Evolutionary conservation across 2,113 vertebrate genomes (phyloP).

Genomic region (Albula goreensis): DNA sequence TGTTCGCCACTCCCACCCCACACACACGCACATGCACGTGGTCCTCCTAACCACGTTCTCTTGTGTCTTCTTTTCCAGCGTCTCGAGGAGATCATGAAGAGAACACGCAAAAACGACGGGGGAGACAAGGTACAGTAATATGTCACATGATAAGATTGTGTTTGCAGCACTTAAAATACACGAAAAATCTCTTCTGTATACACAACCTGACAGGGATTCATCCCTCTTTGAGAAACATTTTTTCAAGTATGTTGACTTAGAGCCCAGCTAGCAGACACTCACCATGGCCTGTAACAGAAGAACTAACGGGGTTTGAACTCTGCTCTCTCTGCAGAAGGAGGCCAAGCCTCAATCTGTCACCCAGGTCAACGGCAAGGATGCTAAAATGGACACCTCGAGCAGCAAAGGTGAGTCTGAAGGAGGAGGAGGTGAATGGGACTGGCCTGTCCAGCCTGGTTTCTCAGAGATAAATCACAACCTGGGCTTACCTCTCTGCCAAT

Average conservation of each 20-base stretch:
- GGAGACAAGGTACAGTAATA: slow-evolving; percentile 76
- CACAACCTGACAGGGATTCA: no score
- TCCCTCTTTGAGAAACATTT: no score
- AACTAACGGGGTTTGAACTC: background rate
- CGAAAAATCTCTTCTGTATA: no score
- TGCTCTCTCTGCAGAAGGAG: slow-evolving; percentile 70
- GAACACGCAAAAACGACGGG: slow-evolving; percentile 86
- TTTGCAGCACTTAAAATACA: no score
- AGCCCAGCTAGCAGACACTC: no score
- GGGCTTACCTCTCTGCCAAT: no score
- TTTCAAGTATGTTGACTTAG: no score
- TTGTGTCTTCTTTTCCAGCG: slow-evolving; percentile 67
- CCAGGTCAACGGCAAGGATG: slow-evolving; percentile 72
- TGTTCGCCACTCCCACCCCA: background rate
- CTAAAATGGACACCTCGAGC: slow-evolving; percentile 57
- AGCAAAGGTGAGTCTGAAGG: slow-evolving; percentile 62
- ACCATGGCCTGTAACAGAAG: no score
- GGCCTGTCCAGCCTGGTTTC: no score
- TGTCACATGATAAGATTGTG: no score
- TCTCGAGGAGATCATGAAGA: slow-evolving; percentile 97
- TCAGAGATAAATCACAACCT: no score
- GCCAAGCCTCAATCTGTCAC: slow-evolving; percentile 47
- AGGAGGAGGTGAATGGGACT: background rate
- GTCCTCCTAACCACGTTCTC: background rate
- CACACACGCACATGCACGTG: no score